Base-by-base conservation (phyloP, 1,140 invertebrate species). In the Macrosteles quadrilineatus region DNA sequence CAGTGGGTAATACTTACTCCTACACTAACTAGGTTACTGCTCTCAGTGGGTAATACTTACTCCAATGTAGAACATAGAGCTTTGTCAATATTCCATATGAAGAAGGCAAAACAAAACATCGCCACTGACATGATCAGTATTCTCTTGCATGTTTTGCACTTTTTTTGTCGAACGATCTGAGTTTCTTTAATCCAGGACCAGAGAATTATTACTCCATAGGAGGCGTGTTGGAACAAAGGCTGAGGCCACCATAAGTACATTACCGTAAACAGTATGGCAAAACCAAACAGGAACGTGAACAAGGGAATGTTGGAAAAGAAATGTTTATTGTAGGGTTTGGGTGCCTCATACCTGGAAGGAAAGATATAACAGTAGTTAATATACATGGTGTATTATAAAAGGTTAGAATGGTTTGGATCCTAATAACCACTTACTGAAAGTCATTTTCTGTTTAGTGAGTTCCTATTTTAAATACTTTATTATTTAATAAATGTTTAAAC, bases 71-170 rank as follows among this genome's bases (percentile, higher is more conserved):
- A 59, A 62, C 76, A 77, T 23, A 73, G 73, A 23, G 75, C 64
- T 21, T 77, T 77, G 55, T 77, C 76, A 11, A 77, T 70, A 64
- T 74, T 75, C 76, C 76, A 77, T 12, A 77, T 64, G 27, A 75
- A 72, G 64, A 77, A 77, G n/a, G 75, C 76, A 70, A 76, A 74
- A 0, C 75, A 68, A 40, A 74, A 76, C 40, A 73, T 72, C 11
- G 69, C 64, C 25, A 76, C 63, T 12, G 75, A 72, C 21, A 73
- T 30, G 11, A 71, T 67, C 55, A 75, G 75, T n/a, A 77, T 57
- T 27, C 55, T 71, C 68, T 73, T 72, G 63, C 76, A 77, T 12
- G 72, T 59, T 36, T 31, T 30, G 59, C 76, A 77, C 59, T 70
- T 50, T 67, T 72, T 71, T 19, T 72, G 30, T 40, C 50, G 50